Evolutionary conservation across 2,113 vertebrate species (phyloP).

Genomic region (Heptranchias perlo): DNA sequence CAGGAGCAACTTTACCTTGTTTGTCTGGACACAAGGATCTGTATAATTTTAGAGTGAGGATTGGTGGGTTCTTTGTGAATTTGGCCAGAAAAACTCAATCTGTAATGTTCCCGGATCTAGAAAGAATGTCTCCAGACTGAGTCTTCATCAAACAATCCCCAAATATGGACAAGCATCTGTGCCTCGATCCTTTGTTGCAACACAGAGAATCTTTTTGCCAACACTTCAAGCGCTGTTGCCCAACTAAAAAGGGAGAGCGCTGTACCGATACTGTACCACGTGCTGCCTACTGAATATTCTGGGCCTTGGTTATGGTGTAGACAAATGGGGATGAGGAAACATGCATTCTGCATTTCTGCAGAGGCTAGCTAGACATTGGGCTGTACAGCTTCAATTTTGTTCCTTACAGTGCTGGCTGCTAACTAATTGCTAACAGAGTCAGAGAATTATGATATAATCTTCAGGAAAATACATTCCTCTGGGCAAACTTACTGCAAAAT

Average conservation of each 20-base stretch:
- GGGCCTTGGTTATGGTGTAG: not conserved
- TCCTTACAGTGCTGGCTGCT: not conserved
- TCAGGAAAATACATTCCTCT: not conserved
- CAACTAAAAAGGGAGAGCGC: not conserved
- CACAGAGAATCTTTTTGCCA: not conserved
- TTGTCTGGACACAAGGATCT: not conserved
- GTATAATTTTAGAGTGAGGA: not conserved
- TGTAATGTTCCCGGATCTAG: too few species aligned
- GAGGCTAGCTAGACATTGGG: not conserved
- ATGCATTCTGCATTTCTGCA: not conserved
- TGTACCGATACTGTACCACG: not conserved
- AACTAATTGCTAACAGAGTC: slow-evolving; percentile 11
- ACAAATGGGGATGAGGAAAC: not conserved
- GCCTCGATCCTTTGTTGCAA: not conserved
- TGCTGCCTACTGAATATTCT: not conserved
- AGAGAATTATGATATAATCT: slow-evolving; percentile 15
- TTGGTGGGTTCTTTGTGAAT: not conserved
- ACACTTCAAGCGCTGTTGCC: not conserved
- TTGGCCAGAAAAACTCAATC: not conserved
- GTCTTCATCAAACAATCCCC: not conserved
- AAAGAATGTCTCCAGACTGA: not conserved
- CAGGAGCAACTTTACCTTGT: not conserved
- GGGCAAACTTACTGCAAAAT: not conserved
- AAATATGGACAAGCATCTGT: too few species aligned
- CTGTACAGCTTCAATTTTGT: not conserved